Conservation (phyloP, 2,113 vertebrate genomes). For the Athene cunicularia region DNA sequence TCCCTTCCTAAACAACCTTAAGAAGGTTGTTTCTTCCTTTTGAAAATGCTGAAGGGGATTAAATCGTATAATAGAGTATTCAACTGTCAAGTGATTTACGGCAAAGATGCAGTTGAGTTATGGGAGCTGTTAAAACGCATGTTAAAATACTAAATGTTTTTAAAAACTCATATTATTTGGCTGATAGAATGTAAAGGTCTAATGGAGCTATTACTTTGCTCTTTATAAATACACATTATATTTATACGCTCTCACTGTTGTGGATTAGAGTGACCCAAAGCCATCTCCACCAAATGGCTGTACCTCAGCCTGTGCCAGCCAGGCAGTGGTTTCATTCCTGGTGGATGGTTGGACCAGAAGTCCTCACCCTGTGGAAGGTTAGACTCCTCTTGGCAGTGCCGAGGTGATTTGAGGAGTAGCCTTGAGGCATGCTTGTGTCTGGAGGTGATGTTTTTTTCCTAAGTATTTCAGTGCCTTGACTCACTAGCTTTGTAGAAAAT, state of each 20-base stretch:
- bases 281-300: background rate
- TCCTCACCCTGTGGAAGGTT: background rate
- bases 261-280: background rate
- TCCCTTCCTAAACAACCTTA: background rate
- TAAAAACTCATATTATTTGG: constrained; percentile 53
- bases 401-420: background rate
- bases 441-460: background rate
- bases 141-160: constrained; percentile 55
- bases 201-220: constrained; percentile 23
- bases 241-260: background rate
- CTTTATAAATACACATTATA: constrained; percentile 15
- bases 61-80: background rate
- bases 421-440: background rate
- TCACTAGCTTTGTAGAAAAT: background rate
- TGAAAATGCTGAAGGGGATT: constrained; percentile 8
- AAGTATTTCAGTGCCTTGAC: background rate
- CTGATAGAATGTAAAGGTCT: constrained; percentile 46
- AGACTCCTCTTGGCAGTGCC: background rate
- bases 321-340: background rate
- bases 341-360: background rate
- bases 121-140: constrained; percentile 33
- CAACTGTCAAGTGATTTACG: constrained; percentile 6
- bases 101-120: constrained; percentile 49
- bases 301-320: background rate
- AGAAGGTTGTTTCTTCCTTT: background rate